Evolutionary conservation across 2,797 vertebrate species (phyloP).

Genomic region (Danio aesculapii): DNA sequence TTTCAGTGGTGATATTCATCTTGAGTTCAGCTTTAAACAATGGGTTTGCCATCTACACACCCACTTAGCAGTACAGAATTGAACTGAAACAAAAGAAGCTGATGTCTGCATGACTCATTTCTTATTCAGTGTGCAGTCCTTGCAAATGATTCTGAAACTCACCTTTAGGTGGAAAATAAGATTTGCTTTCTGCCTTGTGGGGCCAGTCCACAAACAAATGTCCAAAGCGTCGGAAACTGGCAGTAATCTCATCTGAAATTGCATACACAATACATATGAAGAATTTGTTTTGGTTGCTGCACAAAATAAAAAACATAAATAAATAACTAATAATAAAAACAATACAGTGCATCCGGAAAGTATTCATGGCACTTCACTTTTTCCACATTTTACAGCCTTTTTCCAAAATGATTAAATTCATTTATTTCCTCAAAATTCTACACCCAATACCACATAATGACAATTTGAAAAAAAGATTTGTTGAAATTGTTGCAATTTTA

Average conservation of each 20-base stretch:
- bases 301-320: no score
- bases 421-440: no score
- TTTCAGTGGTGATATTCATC: background rate
- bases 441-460: no score
- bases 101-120: background rate
- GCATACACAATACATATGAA: background rate
- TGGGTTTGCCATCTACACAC: background rate
- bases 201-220: slow-evolving; percentile 99
- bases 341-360: no score
- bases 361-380: no score
- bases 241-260: slow-evolving; percentile 94
- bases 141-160: slow-evolving; percentile 52
- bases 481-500: no score
- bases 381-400: no score
- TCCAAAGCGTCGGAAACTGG: slow-evolving; percentile 98
- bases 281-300: background rate
- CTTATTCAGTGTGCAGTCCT: background rate
- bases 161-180: slow-evolving; percentile 99
- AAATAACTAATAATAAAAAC: no score
- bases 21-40: slow-evolving; percentile 16
- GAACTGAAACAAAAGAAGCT: background rate
- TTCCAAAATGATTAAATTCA: no score
- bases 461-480: no score
- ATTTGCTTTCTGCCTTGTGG: slow-evolving; percentile 99
- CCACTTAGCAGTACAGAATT: background rate